Base-by-base conservation (phyloP, 2,113 vertebrate genomes). In the Ascaphus truei region DNA sequence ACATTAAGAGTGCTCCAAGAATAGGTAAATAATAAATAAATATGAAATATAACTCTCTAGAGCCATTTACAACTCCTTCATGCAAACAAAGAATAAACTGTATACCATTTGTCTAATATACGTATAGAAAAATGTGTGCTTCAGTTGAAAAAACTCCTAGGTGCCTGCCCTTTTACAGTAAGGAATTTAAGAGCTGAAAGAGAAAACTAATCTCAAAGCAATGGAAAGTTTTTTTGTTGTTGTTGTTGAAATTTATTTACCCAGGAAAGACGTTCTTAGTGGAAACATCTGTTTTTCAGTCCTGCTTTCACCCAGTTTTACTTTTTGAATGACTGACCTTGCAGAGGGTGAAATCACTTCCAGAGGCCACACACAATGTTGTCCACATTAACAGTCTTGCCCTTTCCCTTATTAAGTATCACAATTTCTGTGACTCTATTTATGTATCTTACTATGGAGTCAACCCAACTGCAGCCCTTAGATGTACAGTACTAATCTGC, bases 261-360 rank as follows among this genome's bases (percentile, higher is more conserved):
- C 30, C 47, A 37, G 62, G 22, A 53, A 53, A 50, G 25, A 36
- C 9, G 12, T 27, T 53, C 48, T 29, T 39, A 52, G 48, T 53
- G 48, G 47, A 53, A 65, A 65, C 62, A 65, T 65, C 62, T 53
- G 62, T 51, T 53, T 65, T 39, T 52, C 52, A 65, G 47, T 52
- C 31, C 62, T 27, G 31, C 27, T 30, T 22, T 51, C 62, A 37
- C 48, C 62, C 33, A 53, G 12, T 41, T 65, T 65, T 65, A 65
- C 33, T 53, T 23, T 23, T 39, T 11, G 25, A 65, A 65, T 37
- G 48, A 25, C 48, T 65, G 62, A 53, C 62, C 62, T 41, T 53
- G 22, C 31, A 53, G 23, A 41, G 48, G 62, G 23, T 65, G 62
- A 65, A 53, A 41, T 52, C 62, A 65, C 62, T 53, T 53, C 48